Evolutionary conservation across 2,888 invertebrate species (phyloP).

Genomic region (Conus canariensis): DNA sequence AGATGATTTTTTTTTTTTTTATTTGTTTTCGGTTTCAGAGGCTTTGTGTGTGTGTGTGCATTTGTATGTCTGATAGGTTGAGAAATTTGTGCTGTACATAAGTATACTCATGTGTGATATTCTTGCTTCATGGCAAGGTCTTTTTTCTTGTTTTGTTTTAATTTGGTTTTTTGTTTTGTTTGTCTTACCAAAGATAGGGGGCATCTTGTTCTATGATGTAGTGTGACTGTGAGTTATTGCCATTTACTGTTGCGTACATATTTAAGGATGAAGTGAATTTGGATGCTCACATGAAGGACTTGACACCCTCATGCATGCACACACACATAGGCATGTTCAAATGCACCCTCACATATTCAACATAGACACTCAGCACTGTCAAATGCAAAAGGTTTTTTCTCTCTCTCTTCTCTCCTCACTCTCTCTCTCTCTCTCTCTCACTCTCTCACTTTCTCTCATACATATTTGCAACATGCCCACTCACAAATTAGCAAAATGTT

Average conservation of each 20-base stretch:
- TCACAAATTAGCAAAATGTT: no score
- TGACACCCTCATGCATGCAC: not conserved
- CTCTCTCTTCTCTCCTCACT: no score
- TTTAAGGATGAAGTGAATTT: not conserved
- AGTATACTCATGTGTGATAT: slow-evolving; percentile 17
- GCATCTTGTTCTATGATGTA: slow-evolving; percentile 1
- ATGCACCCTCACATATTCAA: not conserved
- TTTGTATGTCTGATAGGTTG: not conserved
- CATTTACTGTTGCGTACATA: not conserved
- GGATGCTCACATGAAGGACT: not conserved
- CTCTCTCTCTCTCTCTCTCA: no score
- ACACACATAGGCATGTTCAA: not conserved
- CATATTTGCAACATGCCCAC: not conserved
- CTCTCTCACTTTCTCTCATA: no score
- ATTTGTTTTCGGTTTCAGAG: not conserved
- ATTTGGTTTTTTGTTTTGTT: not conserved
- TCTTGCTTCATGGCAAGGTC: not conserved
- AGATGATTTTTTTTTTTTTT: not conserved
- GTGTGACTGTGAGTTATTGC: not conserved
- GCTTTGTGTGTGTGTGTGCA: not conserved
- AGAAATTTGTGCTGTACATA: not conserved
- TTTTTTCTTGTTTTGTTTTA: not conserved
- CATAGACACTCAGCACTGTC: not conserved
- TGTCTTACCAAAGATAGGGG: slow-evolving; percentile 9
- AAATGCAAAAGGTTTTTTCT: no score